phyloP scores from a whole-genome alignment of 2,888 invertebrate genomes.

The Acholoe squamosa region DNA sequence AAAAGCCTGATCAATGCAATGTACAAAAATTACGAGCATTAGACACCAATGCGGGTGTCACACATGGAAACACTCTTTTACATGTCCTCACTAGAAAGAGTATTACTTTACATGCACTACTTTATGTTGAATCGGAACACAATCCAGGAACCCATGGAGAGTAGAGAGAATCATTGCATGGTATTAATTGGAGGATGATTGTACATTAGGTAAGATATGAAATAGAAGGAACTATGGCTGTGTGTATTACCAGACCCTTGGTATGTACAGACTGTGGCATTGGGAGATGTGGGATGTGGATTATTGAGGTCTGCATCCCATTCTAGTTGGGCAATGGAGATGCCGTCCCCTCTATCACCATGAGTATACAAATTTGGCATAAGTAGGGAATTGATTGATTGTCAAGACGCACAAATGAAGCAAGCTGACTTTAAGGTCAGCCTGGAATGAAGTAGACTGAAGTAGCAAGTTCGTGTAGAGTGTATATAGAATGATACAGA shows the following conservation, averaged over 20 bases:
- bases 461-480: neutral
- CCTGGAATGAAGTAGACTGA: neutral
- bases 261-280: no score
- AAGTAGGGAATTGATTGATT: slow-evolving; percentile 40
- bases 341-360: neutral
- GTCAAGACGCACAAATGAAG: slow-evolving; percentile 49
- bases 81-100: slow-evolving; percentile 45
- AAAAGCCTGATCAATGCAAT: slow-evolving; percentile 57
- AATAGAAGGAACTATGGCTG: neutral
- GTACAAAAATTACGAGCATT: neutral
- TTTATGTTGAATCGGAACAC: neutral
- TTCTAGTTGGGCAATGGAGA: no score
- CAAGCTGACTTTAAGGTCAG: neutral
- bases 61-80: neutral
- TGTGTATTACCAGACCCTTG: no score
- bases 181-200: neutral
- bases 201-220: neutral
- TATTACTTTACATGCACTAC: slow-evolving; percentile 43
- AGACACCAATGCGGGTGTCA: neutral
- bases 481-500: neutral
- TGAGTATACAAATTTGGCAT: neutral
- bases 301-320: no score
- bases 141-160: neutral
- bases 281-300: no score
- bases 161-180: neutral